Conservation (phyloP, 2,113 vertebrate genomes). For the Carlito syrichta region DNA sequence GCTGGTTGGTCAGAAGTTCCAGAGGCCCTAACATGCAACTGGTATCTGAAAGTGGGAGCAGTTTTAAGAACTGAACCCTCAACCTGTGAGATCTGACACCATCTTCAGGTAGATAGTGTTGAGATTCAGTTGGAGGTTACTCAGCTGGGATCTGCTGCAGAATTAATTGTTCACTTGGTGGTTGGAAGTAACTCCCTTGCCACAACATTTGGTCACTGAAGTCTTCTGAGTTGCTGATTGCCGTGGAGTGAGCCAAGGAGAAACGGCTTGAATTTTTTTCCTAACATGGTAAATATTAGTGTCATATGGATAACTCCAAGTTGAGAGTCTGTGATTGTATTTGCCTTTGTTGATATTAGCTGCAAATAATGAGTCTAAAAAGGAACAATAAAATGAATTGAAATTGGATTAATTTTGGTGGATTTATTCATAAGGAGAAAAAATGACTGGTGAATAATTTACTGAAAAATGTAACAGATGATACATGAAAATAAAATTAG, state of each 20-base stretch:
- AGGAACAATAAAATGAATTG: not conserved
- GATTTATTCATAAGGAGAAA: not conserved
- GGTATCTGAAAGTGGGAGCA: not conserved
- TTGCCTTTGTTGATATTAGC: not conserved
- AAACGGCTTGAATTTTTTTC: not conserved
- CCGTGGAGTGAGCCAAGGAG: not conserved
- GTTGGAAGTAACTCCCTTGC: not conserved
- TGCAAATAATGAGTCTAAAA: not conserved
- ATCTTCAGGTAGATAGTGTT: not conserved
- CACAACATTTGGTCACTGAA: not conserved
- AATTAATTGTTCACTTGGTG: not conserved
- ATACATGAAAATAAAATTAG: not conserved
- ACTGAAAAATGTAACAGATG: fast-evolving
- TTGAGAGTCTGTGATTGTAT: slow-evolving; percentile 23
- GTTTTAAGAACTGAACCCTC: not conserved
- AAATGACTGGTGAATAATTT: not conserved
- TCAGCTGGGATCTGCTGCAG: no score
- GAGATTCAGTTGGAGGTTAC: no score
- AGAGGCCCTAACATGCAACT: not conserved
- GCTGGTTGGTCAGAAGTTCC: not conserved
- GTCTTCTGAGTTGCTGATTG: not conserved
- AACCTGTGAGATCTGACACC: not conserved
- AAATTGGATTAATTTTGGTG: not conserved
- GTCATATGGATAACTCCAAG: not conserved
- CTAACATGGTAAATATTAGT: not conserved